Evolutionary conservation across 2,113 vertebrate species (phyloP).

Genomic region (Parus major): DNA sequence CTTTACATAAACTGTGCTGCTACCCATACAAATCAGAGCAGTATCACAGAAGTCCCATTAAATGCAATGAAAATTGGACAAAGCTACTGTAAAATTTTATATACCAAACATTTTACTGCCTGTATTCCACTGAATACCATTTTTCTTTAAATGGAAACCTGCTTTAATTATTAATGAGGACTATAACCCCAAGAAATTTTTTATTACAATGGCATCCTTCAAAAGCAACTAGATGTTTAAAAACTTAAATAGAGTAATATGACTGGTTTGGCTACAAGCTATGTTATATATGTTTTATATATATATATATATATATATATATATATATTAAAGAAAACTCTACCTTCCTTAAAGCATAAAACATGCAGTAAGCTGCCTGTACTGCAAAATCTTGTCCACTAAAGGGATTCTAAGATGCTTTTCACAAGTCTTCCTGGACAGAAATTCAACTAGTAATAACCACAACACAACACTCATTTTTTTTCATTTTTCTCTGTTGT

Average conservation of each 20-base stretch:
- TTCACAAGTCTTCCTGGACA: neutral
- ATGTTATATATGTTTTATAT: neutral
- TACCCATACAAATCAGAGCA: neutral
- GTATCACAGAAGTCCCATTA: neutral
- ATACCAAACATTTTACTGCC: constrained; percentile 8
- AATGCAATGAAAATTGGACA: constrained; percentile 29
- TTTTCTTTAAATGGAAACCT: constrained; percentile 21
- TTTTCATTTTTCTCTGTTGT: neutral
- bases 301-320: too few relatives aligned
- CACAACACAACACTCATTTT: neutral
- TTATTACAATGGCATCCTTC: neutral
- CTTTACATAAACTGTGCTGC: neutral
- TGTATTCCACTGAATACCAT: neutral
- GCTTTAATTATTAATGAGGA: constrained; percentile 29
- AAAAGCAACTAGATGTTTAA: constrained; percentile 33
- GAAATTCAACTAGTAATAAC: neutral
- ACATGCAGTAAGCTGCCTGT: neutral
- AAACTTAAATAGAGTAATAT: constrained; percentile 18
- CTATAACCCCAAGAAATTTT: neutral
- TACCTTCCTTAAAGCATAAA: neutral
- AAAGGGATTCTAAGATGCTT: neutral
- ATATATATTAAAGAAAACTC: neutral
- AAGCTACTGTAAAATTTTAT: constrained; percentile 50
- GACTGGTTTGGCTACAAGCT: neutral
- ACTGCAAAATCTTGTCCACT: neutral